These are phyloP conservation scores for Sepioteuthis lessoniana DNA, from an alignment of 2,888 invertebrate species.

Conservation along the genomic window DNA sequence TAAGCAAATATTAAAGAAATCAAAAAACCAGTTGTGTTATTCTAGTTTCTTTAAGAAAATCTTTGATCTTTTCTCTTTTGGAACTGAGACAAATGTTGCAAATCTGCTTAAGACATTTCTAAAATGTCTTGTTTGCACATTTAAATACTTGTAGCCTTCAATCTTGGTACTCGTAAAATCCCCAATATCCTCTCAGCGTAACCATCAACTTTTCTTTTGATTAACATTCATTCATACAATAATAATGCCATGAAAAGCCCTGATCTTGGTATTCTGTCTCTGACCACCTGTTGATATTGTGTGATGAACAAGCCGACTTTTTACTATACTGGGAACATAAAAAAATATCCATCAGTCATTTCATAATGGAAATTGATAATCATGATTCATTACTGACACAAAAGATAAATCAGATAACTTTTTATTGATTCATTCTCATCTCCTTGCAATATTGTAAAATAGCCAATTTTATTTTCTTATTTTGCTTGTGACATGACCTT, in stretches of 20 bases:
- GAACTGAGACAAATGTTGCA: too few relatives aligned
- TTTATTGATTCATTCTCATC: background rate
- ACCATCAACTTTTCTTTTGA: too few relatives aligned
- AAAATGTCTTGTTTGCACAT: too few relatives aligned
- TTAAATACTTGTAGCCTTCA: too few relatives aligned
- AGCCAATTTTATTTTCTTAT: background rate
- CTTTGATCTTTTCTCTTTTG: too few relatives aligned
- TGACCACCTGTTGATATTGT: background rate
- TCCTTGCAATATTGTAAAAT: background rate
- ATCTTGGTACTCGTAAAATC: too few relatives aligned
- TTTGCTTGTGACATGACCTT: background rate
- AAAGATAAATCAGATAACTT: background rate
- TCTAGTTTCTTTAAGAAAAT: too few relatives aligned
- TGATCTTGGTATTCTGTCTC: background rate
- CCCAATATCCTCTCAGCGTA: too few relatives aligned
- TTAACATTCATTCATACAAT: background rate
- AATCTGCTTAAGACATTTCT: too few relatives aligned
- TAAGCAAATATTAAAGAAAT: too few relatives aligned
- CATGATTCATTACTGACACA: background rate
- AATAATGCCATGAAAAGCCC: background rate
- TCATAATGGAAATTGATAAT: background rate
- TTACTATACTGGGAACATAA: background rate
- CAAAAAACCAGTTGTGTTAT: too few relatives aligned
- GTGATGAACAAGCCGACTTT: background rate
- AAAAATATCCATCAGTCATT: background rate